phyloP scores from a whole-genome alignment of 2,797 vertebrate genomes.

The Neomorphus geoffroyi region DNA sequence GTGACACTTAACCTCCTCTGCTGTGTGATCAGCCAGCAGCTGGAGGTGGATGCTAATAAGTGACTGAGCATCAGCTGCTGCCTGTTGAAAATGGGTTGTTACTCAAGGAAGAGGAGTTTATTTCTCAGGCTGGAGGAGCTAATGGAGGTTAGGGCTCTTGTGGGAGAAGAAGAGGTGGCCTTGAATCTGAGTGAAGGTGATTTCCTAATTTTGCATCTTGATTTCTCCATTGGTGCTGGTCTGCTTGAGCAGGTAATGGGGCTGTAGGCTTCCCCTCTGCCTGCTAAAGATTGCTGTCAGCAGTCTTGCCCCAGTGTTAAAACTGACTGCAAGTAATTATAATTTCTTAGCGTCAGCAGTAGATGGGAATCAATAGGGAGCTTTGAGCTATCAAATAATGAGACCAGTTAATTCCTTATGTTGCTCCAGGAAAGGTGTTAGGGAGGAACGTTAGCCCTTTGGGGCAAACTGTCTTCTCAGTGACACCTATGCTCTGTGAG shows the following conservation, averaged over 20 bases:
- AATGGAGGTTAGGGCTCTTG: neutral
- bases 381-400: slow-evolving; percentile 12
- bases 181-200: neutral
- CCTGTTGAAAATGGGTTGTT: neutral
- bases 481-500: neutral
- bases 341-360: neutral
- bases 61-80: slow-evolving; percentile 38
- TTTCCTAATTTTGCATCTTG: neutral
- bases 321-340: neutral
- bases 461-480: neutral
- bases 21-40: slow-evolving; percentile 12
- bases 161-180: neutral
- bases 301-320: neutral
- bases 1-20: slow-evolving; percentile 49
- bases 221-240: neutral
- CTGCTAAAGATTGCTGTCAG: neutral
- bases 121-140: neutral
- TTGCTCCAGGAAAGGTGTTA: neutral
- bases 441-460: neutral
- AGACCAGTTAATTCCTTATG: neutral
- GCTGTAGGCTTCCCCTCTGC: neutral
- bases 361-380: slow-evolving; percentile 3
- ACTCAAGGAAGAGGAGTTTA: neutral
- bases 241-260: neutral
- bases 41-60: neutral